These are phyloP conservation scores for Archaeoteleia sp. DNA, from an alignment of 2,888 invertebrate species.

Conservation along the genomic window DNA sequence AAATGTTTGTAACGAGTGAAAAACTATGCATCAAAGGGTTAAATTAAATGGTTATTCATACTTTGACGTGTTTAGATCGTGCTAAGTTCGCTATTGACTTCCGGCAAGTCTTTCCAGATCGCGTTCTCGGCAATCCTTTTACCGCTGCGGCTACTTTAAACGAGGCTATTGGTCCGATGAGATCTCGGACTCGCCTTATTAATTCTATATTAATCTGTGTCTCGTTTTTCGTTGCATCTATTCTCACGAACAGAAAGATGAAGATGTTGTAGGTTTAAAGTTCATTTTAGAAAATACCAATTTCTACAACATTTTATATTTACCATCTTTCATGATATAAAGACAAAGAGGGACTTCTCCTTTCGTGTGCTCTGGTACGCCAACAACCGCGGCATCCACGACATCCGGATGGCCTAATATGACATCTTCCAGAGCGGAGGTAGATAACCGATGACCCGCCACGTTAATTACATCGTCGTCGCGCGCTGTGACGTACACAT, in stretches of 20 bases:
- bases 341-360: conserved; percentile 93
- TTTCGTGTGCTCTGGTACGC: conserved; percentile 91
- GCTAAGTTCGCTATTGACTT: conserved; percentile 91
- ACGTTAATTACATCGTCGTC: conserved; percentile 98
- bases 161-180: conserved; percentile 92
- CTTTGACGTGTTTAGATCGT: conserved; percentile 84
- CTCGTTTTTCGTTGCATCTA: conserved; percentile 77
- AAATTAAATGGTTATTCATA: conserved; percentile 73
- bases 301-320: conserved; percentile 37
- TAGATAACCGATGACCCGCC: conserved; percentile 93
- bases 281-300: no score
- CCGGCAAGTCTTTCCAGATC: conserved; percentile 89
- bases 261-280: no score
- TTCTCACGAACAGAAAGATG: no score
- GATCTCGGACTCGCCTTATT: conserved; percentile 78
- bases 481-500: conserved; percentile 91
- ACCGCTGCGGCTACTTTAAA: conserved; percentile 89
- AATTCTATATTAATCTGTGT: conserved; percentile 78
- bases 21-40: no score
- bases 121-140: conserved; percentile 88
- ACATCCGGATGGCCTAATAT: conserved; percentile 90
- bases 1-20: no score
- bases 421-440: conserved; percentile 93
- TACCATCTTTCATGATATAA: conserved; percentile 84
- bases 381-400: conserved; percentile 91